phyloP scores from a whole-genome alignment of 2,113 vertebrate species.

The Hyperopisus bebe region DNA sequence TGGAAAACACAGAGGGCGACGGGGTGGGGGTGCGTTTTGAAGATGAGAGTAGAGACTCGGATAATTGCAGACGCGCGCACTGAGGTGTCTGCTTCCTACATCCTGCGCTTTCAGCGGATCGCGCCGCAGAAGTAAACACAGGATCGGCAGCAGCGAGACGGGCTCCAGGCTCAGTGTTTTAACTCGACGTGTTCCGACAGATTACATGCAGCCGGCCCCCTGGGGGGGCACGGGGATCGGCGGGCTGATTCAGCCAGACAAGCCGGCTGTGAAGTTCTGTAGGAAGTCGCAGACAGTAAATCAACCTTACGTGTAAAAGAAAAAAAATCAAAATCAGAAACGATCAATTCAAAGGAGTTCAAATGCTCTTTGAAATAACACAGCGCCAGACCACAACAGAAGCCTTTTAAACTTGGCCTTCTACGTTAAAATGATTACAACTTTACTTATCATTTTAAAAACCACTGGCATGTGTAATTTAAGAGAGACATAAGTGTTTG shows the following conservation, averaged over 20 bases:
- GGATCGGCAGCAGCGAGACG: constrained; percentile 48
- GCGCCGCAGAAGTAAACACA: constrained; percentile 42
- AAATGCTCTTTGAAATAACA: constrained; percentile 46
- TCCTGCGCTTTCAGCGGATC: constrained; percentile 49
- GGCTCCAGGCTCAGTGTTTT: constrained; percentile 52
- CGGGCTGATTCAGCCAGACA: constrained; percentile 28
- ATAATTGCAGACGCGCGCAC: constrained; percentile 48
- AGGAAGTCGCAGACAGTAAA: constrained; percentile 51
- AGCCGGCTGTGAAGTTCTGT: constrained; percentile 45
- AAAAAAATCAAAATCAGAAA: constrained; percentile 23
- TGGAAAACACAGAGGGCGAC: not conserved
- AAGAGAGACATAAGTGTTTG: not conserved
- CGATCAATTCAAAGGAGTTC: constrained; percentile 40
- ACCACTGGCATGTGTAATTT: not conserved
- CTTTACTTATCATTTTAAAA: constrained; percentile 21
- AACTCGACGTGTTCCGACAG: constrained; percentile 46
- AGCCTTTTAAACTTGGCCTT: constrained; percentile 35
- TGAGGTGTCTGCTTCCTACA: constrained; percentile 45
- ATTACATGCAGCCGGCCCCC: constrained; percentile 34
- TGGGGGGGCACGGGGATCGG: constrained; percentile 25
- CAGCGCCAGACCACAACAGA: constrained; percentile 38
- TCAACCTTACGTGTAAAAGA: constrained; percentile 39
- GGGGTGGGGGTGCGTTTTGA: not conserved
- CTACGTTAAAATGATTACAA: constrained; percentile 19
- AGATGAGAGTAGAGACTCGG: not conserved